Conservation (phyloP, 2,888 invertebrate species). For the Neoscelio sp. region DNA sequence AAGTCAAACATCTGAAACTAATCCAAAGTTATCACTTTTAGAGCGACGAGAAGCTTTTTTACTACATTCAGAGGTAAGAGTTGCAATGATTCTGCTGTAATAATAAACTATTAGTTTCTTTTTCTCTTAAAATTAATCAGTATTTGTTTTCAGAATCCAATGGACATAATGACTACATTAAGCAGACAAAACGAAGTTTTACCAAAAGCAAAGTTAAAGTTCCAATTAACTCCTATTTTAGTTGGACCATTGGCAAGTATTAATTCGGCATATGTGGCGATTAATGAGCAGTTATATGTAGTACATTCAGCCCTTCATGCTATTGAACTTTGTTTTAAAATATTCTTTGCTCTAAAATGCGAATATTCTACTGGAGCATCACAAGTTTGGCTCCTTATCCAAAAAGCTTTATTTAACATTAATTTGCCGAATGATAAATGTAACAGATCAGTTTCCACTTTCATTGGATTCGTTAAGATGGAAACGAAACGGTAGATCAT, state of each 20-base stretch:
- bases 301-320: slow-evolving; percentile 37
- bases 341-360: slow-evolving; percentile 1
- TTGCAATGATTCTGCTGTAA: too few relatives aligned
- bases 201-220: not conserved
- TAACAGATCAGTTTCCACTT: not conserved
- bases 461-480: not conserved
- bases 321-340: not conserved
- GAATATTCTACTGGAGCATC: not conserved
- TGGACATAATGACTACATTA: not conserved
- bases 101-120: too few relatives aligned
- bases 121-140: too few relatives aligned
- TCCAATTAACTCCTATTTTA: slow-evolving; percentile 41
- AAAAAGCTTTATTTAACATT: slow-evolving; percentile 30
- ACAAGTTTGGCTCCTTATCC: slow-evolving; percentile 9
- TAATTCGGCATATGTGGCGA: slow-evolving; percentile 21
- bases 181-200: not conserved
- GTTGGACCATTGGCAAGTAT: slow-evolving; percentile 38
- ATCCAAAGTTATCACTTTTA: slow-evolving; percentile 1
- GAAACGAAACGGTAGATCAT: not conserved
- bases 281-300: slow-evolving; percentile 30
- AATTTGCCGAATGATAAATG: slow-evolving; percentile 7
- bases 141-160: not conserved
- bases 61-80: slow-evolving; percentile 12
- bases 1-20: not conserved
- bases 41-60: slow-evolving; percentile 28